Percentiles rank a stretch among this genome's conserved stretches.
These are phyloP conservation scores for Andrena praecox DNA, from an alignment of 2,888 invertebrate genomes.

Conservation along the genomic window DNA sequence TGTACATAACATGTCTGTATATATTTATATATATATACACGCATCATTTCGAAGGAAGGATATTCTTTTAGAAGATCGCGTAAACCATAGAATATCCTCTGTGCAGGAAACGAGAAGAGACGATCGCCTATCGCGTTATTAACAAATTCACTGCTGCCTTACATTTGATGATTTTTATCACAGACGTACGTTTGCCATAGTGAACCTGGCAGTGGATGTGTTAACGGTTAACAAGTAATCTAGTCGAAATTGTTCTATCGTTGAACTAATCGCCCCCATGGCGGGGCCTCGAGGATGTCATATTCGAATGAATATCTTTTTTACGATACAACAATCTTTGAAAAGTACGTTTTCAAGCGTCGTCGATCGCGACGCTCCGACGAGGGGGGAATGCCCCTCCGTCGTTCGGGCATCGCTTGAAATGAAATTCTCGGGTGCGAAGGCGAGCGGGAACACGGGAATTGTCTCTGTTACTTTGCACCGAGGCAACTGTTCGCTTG, in stretches of 20 bases:
- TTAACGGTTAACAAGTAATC: constrained; percentile 54
- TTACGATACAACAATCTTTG: constrained; percentile 41
- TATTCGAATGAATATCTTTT: constrained; percentile 46
- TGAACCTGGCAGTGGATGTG: constrained; percentile 49
- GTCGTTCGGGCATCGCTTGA: constrained; percentile 16
- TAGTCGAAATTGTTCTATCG: constrained; percentile 58
- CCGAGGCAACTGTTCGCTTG: constrained; percentile 2
- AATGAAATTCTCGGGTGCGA: constrained; percentile 17
- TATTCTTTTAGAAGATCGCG: constrained; percentile 32
- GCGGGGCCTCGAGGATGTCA: constrained; percentile 28
- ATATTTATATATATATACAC: constrained; percentile 29
- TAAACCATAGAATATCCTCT: constrained; percentile 33
- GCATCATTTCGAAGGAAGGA: constrained; percentile 30
- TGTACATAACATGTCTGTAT: constrained; percentile 35
- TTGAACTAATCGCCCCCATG: constrained; percentile 26
- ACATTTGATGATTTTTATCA: constrained; percentile 39
- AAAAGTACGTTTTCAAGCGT: constrained; percentile 16
- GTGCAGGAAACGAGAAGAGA: background rate
- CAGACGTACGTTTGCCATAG: constrained; percentile 15
- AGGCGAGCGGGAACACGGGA: background rate
- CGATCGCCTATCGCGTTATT: constrained; percentile 44
- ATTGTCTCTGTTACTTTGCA: constrained; percentile 17
- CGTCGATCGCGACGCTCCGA: constrained; percentile 3
- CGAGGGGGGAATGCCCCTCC: constrained; percentile 7
- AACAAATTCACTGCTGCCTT: constrained; percentile 57